Percentiles rank a stretch among this genome's conserved stretches.
Conservation (phyloP, 2,888 invertebrate species). For the Pyrochroa serraticornis region DNA sequence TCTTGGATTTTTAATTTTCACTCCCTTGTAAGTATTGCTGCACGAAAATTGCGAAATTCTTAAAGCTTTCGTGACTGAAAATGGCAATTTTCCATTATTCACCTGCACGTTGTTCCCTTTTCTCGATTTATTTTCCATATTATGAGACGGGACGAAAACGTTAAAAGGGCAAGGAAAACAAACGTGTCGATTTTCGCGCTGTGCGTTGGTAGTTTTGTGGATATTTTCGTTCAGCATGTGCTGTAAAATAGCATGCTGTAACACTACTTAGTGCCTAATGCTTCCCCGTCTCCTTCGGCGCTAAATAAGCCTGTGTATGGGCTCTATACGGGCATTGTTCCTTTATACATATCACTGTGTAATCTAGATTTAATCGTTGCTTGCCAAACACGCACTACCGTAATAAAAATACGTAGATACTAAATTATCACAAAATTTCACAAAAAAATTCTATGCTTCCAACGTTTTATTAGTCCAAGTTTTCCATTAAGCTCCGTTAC, state of each 20-base stretch:
- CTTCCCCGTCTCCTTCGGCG: background rate
- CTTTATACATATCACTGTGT: conserved; percentile 4
- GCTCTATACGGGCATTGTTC: conserved; percentile 4
- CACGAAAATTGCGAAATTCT: conserved; percentile 4
- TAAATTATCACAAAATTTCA: conserved; percentile 34
- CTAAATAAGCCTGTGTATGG: background rate
- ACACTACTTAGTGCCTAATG: background rate
- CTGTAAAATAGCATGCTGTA: too few relatives aligned
- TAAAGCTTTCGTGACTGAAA: conserved; percentile 26
- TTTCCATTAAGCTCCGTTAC: too few relatives aligned
- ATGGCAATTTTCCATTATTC: conserved; percentile 4
- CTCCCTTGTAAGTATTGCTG: conserved; percentile 14
- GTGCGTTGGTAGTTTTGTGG: too few relatives aligned
- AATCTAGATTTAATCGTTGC: conserved; percentile 19
- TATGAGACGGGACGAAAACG: too few relatives aligned
- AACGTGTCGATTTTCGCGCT: too few relatives aligned
- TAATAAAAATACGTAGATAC: conserved; percentile 38
- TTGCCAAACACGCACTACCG: conserved; percentile 32
- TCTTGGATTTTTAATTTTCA: conserved; percentile 14
- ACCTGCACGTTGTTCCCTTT: background rate
- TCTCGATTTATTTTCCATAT: background rate
- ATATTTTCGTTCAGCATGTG: too few relatives aligned
- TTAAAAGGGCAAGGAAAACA: too few relatives aligned
- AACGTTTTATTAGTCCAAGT: background rate
- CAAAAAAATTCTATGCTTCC: conserved; percentile 1